Evolutionary conservation across 2,113 vertebrate genomes (phyloP), one percentile per base, ranked within the genome.

Genomic region (Sylvilagus bachmani): DNA sequence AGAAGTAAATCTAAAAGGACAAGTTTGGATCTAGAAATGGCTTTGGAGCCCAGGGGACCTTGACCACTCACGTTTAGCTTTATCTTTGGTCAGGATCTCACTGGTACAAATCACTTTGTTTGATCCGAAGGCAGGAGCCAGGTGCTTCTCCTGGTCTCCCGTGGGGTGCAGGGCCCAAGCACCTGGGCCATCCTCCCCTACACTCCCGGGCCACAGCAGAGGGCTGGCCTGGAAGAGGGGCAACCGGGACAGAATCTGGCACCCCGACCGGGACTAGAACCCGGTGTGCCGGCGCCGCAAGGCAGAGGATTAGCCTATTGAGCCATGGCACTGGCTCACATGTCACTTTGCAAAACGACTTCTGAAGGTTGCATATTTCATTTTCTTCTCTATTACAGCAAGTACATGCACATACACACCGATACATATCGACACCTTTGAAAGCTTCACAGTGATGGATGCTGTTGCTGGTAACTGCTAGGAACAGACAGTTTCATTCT

Each of bases 321-420:
- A n/a, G n/a, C n/a, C n/a, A n/a, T n/a, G n/a, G n/a, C n/a, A n/a
- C n/a, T n/a, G n/a, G n/a, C n/a, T n/a, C n/a, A n/a, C n/a, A n/a
- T n/a, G 17, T 70, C 64, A 89, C 53, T 85, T 69, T 89, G 71
- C 31, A 89, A 91, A 83, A 86, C 24, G 75, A 66, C 36, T 36
- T 24, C 58, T 24, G 19, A 78, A 66, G 29, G 19, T 27, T n/a
- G 49, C 74, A 29, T 64, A 90, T 90, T 90, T 89, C 81, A 49
- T 51, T 90, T 95, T 84, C 31, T 24, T 82, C 51, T 69, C 93
- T 33, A 82, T 33, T 77, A 38, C 88, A 81, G 79, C 44, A 86
- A 61, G 55, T 24, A 55, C 5, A 38, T 3, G 55, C 49, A 82
- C 10, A 81, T 55, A 81, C 19, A 77, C 3, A 29, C 11, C 91